Evolutionary conservation across 2,797 vertebrate species (phyloP).

Genomic region (Coregonus suidteri): DNA sequence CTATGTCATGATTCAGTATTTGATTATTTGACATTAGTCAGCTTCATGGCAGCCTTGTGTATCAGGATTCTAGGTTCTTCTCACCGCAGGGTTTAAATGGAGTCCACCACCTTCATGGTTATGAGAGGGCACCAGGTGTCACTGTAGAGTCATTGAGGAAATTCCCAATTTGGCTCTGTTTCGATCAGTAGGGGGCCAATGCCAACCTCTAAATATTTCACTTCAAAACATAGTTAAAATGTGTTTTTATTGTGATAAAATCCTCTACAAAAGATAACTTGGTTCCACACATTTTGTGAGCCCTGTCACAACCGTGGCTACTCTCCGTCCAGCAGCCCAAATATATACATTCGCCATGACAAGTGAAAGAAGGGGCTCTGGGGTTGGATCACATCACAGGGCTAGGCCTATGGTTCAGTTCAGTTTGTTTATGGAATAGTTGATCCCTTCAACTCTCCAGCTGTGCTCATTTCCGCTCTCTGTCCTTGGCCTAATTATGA

Average conservation of each 20-base stretch:
- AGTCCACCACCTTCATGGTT: not conserved
- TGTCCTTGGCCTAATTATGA: not conserved
- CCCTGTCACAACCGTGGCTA: too few relatives aligned
- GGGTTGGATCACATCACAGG: not conserved
- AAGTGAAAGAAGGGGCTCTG: not conserved
- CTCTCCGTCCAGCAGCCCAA: not conserved
- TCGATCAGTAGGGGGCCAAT: too few relatives aligned
- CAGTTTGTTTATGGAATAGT: slow-evolving; percentile 14
- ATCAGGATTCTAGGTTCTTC: not conserved
- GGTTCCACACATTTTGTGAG: not conserved
- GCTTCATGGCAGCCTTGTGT: not conserved
- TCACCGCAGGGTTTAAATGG: not conserved
- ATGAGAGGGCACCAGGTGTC: slow-evolving; percentile 39
- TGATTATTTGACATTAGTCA: not conserved
- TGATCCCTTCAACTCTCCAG: slow-evolving; percentile 12
- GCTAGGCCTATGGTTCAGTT: not conserved
- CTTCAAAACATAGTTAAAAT: too few relatives aligned
- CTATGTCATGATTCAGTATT: not conserved
- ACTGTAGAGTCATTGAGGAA: slow-evolving; percentile 28
- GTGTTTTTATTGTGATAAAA: not conserved
- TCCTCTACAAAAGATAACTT: not conserved
- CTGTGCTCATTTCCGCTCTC: not conserved
- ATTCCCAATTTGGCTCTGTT: not conserved
- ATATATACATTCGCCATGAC: not conserved
- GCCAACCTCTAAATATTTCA: too few relatives aligned